These are phyloP conservation scores for Xestia ashworthii DNA, from an alignment of 2,888 invertebrate genomes.

Conservation along the genomic window DNA sequence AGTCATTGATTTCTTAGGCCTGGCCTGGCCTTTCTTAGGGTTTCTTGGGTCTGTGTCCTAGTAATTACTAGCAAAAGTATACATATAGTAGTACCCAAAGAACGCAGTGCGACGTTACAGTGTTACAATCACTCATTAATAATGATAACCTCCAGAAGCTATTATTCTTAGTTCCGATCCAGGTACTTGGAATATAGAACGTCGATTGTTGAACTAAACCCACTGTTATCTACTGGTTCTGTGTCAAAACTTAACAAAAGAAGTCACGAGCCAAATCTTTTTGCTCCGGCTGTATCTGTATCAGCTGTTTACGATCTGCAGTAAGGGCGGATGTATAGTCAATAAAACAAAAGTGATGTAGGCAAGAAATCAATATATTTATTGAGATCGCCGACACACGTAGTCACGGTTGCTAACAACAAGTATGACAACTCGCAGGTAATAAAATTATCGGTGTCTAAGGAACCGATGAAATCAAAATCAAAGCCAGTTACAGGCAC, in stretches of 20 bases:
- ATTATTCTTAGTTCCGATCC: not conserved
- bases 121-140: not conserved
- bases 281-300: constrained; percentile 63
- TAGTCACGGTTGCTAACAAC: not conserved
- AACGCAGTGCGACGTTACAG: not conserved
- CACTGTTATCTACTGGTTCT: constrained; percentile 19
- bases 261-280: constrained; percentile 70
- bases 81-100: not conserved
- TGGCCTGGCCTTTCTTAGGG: too few relatives aligned
- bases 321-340: constrained; percentile 47
- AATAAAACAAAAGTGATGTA: not conserved
- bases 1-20: not conserved
- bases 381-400: not conserved
- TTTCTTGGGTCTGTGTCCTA: too few relatives aligned
- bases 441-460: too few relatives aligned
- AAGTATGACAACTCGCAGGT: not conserved
- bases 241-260: constrained; percentile 63
- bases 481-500: too few relatives aligned
- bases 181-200: not conserved
- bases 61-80: not conserved
- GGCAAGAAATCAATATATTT: not conserved
- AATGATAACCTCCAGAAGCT: not conserved
- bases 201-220: constrained; percentile 7
- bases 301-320: constrained; percentile 67
- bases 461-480: too few relatives aligned